These are phyloP conservation scores for Daktulosphaira vitifoliae DNA, from an alignment of 1,140 invertebrate species.

Conservation along the genomic window DNA sequence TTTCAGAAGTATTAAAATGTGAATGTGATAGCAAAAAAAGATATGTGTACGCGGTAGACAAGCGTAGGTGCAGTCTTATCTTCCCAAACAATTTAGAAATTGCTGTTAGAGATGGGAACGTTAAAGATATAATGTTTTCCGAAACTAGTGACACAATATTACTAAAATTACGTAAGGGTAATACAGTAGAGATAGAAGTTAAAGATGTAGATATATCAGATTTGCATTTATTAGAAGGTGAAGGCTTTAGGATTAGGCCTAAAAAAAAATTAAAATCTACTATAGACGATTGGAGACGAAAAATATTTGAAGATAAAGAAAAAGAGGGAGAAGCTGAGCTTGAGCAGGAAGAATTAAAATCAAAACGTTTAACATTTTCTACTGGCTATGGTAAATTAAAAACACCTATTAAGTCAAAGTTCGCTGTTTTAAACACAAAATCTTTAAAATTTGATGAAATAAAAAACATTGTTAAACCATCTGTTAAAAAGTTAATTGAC, in stretches of 20 bases:
- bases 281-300: slow-evolving; percentile 50
- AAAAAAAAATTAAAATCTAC: slow-evolving; percentile 51
- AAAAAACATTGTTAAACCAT: slow-evolving; percentile 20
- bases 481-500: not conserved
- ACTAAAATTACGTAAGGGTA: slow-evolving; percentile 50
- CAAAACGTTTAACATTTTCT: slow-evolving; percentile 38
- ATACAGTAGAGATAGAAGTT: slow-evolving; percentile 28
- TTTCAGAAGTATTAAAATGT: slow-evolving; percentile 52
- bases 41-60: slow-evolving; percentile 66
- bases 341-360: slow-evolving; percentile 43
- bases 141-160: slow-evolving; percentile 63
- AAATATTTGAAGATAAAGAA: slow-evolving; percentile 70
- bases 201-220: slow-evolving; percentile 43
- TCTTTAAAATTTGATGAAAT: not conserved
- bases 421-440: not conserved
- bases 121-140: slow-evolving; percentile 64
- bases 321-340: slow-evolving; percentile 52
- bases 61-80: slow-evolving; percentile 63
- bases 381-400: not conserved
- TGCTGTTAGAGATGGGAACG: slow-evolving; percentile 64
- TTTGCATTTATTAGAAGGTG: slow-evolving; percentile 54
- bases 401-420: not conserved
- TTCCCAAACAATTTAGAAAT: slow-evolving; percentile 63
- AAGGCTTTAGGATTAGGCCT: slow-evolving; percentile 48
- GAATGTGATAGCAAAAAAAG: slow-evolving; percentile 48